phyloP scores from a whole-genome alignment of 30 jellyfish, hydroid and myxozoan species.

The Haliclystus octoradiatus region DNA sequence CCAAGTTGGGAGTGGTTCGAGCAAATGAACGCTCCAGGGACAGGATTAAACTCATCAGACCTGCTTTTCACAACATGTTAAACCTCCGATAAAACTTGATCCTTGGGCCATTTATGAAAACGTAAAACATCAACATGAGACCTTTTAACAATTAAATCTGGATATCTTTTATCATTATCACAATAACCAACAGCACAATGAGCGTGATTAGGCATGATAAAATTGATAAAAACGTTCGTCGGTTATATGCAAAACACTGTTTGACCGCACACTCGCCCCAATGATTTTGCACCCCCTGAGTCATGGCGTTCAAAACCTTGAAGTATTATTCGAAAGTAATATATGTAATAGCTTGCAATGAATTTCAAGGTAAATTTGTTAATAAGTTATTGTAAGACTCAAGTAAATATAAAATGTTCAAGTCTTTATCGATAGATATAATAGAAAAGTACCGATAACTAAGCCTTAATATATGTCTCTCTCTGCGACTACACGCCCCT shows the following conservation, averaged over 20 bases:
- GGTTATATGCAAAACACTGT: neutral
- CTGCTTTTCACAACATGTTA: constrained; percentile 10
- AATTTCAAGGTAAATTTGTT: too few species aligned
- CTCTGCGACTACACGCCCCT: too few species aligned
- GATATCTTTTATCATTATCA: constrained; percentile 32
- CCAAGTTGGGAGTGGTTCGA: constrained; percentile 33
- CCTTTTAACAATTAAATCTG: constrained; percentile 1
- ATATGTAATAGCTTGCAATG: too few species aligned
- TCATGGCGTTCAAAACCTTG: neutral
- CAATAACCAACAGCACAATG: constrained; percentile 24
- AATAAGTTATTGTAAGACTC: too few species aligned
- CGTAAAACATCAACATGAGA: neutral
- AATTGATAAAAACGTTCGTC: neutral
- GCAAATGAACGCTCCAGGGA: constrained; percentile 10
- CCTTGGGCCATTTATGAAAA: constrained; percentile 3
- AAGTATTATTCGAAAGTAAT: too few species aligned
- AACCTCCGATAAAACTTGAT: constrained; percentile 1
- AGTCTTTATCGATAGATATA: too few species aligned
- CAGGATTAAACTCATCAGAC: constrained; percentile 12
- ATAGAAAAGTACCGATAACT: too few species aligned
- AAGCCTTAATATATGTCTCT: too few species aligned
- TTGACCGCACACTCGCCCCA: constrained; percentile 4
- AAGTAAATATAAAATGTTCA: too few species aligned
- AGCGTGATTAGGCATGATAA: neutral
- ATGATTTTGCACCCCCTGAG: neutral